Conservation (phyloP, 2,888 invertebrate species). For the Rhagonycha lutea region DNA sequence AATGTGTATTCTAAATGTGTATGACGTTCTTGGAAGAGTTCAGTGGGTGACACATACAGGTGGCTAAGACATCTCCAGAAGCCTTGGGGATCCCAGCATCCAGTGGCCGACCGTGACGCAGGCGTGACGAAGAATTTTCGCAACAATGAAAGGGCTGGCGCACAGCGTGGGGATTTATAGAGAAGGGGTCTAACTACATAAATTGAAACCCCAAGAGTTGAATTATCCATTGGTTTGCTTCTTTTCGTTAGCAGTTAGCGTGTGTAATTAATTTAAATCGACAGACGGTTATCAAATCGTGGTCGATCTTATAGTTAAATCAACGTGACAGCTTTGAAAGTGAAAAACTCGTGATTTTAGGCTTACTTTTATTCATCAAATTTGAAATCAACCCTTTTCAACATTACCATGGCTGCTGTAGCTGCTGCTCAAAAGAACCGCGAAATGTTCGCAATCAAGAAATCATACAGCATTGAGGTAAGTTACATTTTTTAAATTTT, state of each 20-base stretch:
- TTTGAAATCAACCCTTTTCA: conserved; percentile 18
- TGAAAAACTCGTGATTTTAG: conserved; percentile 52
- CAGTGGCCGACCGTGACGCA: conserved; percentile 58
- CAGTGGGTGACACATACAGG: conserved; percentile 36
- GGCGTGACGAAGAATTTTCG: conserved; percentile 61
- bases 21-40: conserved; percentile 11
- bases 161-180: conserved; percentile 55
- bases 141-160: conserved; percentile 55
- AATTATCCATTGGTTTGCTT: conserved; percentile 49
- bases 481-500: conserved; percentile 51
- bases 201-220: conserved; percentile 47
- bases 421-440: conserved; percentile 92
- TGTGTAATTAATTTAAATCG: conserved; percentile 43
- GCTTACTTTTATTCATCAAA: conserved; percentile 39
- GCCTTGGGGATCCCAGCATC: conserved; percentile 53
- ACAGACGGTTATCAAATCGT: conserved; percentile 58
- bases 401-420: conserved; percentile 73
- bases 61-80: conserved; percentile 38
- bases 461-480: conserved; percentile 97
- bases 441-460: conserved; percentile 96
- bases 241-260: conserved; percentile 47
- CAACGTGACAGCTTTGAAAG: conserved; percentile 59
- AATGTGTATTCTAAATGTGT: neutral
- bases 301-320: conserved; percentile 58
- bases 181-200: conserved; percentile 53